phyloP scores from a whole-genome alignment of 2,113 vertebrate species.

The Gymnorhina tibicen region DNA sequence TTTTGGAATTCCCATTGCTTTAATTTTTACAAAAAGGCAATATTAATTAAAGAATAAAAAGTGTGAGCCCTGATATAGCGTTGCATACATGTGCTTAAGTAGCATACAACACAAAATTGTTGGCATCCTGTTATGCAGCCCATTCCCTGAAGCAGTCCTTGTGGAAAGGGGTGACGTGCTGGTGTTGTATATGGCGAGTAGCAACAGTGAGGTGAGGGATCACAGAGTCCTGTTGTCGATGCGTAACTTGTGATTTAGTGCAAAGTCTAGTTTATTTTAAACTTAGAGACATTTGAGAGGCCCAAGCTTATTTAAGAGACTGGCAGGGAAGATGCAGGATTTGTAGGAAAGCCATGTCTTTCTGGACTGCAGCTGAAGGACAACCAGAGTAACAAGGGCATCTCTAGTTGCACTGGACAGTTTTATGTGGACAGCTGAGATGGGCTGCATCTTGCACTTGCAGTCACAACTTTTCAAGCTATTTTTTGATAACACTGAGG shows the following conservation, averaged over 20 bases:
- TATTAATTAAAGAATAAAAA: neutral
- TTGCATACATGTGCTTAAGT: neutral
- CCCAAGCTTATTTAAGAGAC: neutral
- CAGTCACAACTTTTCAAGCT: neutral
- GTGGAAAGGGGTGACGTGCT: neutral
- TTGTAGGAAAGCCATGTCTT: neutral
- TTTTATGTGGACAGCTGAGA: neutral
- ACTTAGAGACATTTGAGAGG: neutral
- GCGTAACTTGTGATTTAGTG: neutral
- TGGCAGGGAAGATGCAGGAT: neutral
- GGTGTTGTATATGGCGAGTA: neutral
- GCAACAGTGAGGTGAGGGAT: neutral
- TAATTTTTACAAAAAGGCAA: neutral
- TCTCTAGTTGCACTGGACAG: neutral
- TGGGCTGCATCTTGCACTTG: neutral
- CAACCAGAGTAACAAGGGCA: neutral
- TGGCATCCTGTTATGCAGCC: neutral
- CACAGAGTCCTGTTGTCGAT: neutral
- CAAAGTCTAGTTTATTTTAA: neutral
- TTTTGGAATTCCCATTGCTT: neutral
- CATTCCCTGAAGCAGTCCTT: neutral
- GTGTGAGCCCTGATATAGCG: neutral
- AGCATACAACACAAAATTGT: neutral
- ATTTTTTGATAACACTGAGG: neutral
- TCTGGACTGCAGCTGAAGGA: neutral